Base-by-base conservation (phyloP, 2,888 invertebrate genomes). In the Gandaritis pyraliata region DNA sequence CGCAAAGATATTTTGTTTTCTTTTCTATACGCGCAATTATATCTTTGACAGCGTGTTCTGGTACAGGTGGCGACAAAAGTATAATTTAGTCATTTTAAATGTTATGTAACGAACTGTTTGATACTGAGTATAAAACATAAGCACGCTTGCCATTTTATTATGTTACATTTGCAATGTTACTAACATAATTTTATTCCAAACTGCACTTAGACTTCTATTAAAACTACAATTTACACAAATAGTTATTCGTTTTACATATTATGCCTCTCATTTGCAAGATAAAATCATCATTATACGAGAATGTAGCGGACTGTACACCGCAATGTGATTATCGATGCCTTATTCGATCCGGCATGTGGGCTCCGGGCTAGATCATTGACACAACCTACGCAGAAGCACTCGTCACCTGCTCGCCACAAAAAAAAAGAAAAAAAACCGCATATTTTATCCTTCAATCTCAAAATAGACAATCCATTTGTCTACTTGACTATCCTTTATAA, bases 331-430 rank as follows among this genome's bases (percentile, higher is more conserved):
- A 90, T 84, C 80, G 84, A 83, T 84, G 88, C 88, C 89, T 89
- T 90, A 88, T 90, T 88, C 86, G 87, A 80, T 82, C 79, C 80
- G 88, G 87, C 90, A 90, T 91, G 92, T 92, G 91, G 91, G 91
- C 89, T 88, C 87, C 80, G 80, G 81, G 86, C 84, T 88, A 87
- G 92, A 90, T 85, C 92, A 90, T 89, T 92, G 92, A 92, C 92
- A 90, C 92, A 88, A 81, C 90, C 90, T 88, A 92, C 91, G 81
- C 88, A 83, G 72, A 79, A 80, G 77, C 80, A 77, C 82, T 89
- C 86, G 88, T 90, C 92, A 92, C 92, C 92, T 92, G 91, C 90
- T 82, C 72, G 75, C 72, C 58, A 58, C 70, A 83, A 86, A 86
- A 86, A 87, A 84, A 80, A 73, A 62, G 52, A 63, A 74, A 72